These are phyloP conservation scores for Sinopyrophorus schimmeli DNA, from an alignment of 2,888 invertebrate genomes.

Conservation along the genomic window DNA sequence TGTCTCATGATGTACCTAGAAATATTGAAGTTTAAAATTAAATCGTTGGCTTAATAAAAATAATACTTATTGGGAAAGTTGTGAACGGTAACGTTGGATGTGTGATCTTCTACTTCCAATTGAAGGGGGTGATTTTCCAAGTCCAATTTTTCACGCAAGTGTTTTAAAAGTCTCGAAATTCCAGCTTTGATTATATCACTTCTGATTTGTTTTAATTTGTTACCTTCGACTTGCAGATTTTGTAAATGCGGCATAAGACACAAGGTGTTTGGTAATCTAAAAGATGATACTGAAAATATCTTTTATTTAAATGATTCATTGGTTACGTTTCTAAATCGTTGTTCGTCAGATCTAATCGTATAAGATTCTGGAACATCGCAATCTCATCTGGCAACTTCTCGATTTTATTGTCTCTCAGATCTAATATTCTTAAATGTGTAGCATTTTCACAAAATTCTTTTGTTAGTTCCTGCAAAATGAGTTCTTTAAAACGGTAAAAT, in stretches of 20 bases:
- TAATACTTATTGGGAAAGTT: slow-evolving; percentile 50
- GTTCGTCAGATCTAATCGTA: slow-evolving; percentile 83
- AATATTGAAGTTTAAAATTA: too few species aligned
- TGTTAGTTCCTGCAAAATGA: slow-evolving; percentile 69
- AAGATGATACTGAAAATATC: not conserved
- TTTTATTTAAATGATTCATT: not conserved
- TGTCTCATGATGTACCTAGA: slow-evolving; percentile 61
- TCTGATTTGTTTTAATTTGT: slow-evolving; percentile 79
- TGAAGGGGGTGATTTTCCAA: slow-evolving; percentile 19
- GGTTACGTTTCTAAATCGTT: slow-evolving; percentile 62
- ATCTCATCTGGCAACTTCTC: slow-evolving; percentile 78
- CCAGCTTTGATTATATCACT: slow-evolving; percentile 84
- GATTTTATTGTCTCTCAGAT: slow-evolving; percentile 82
- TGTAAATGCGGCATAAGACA: slow-evolving; percentile 76
- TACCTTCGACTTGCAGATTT: slow-evolving; percentile 82
- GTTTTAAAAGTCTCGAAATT: slow-evolving; percentile 79
- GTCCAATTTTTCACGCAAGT: slow-evolving; percentile 65
- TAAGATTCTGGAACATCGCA: slow-evolving; percentile 71
- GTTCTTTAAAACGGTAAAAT: slow-evolving; percentile 4
- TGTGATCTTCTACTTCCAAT: not conserved
- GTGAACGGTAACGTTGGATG: too few species aligned
- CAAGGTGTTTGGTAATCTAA: slow-evolving; percentile 69
- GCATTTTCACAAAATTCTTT: slow-evolving; percentile 72
- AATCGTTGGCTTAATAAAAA: too few species aligned
- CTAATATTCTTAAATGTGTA: slow-evolving; percentile 73